These are phyloP conservation scores for Hyposoter didymator DNA, from an alignment of 2,888 invertebrate genomes.

Conservation along the genomic window DNA sequence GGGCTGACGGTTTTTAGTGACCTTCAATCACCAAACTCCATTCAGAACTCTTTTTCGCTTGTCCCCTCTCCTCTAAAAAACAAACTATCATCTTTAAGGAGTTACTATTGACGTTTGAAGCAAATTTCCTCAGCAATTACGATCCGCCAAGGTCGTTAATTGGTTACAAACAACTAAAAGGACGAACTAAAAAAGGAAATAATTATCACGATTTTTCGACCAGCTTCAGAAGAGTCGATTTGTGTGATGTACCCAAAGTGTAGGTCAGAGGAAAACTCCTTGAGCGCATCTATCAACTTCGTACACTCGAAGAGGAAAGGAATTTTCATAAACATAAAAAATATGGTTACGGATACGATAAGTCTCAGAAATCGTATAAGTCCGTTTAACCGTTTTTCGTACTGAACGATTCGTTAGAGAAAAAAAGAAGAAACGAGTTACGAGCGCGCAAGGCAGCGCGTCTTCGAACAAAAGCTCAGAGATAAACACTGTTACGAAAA, in stretches of 20 bases:
- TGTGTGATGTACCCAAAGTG: slow-evolving; percentile 83
- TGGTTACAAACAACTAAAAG: background rate
- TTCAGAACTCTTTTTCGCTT: background rate
- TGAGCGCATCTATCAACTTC: slow-evolving; percentile 87
- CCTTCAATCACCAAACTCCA: slow-evolving; percentile 13
- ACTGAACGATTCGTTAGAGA: slow-evolving; percentile 74
- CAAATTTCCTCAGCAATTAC: background rate
- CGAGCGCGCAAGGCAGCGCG: background rate
- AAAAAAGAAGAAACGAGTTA: background rate
- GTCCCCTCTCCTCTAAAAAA: background rate
- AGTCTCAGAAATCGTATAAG: slow-evolving; percentile 78
- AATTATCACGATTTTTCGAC: slow-evolving; percentile 16
- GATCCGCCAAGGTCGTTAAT: background rate
- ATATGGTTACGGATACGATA: slow-evolving; percentile 93
- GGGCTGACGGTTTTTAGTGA: slow-evolving; percentile 16
- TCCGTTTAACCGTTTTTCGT: slow-evolving; percentile 78
- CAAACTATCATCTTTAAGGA: background rate
- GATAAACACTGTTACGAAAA: slow-evolving; percentile 18
- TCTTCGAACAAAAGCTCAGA: background rate
- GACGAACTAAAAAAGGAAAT: background rate
- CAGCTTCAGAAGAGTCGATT: slow-evolving; percentile 71
- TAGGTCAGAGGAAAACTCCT: slow-evolving; percentile 80
- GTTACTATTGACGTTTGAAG: background rate
- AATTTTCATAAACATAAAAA: slow-evolving; percentile 94
- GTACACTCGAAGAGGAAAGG: slow-evolving; percentile 94